Evolutionary conservation across 2,888 invertebrate genomes (phyloP), one percentile per base, ranked within the genome.

Genomic region (Phaonia tiefii): DNA sequence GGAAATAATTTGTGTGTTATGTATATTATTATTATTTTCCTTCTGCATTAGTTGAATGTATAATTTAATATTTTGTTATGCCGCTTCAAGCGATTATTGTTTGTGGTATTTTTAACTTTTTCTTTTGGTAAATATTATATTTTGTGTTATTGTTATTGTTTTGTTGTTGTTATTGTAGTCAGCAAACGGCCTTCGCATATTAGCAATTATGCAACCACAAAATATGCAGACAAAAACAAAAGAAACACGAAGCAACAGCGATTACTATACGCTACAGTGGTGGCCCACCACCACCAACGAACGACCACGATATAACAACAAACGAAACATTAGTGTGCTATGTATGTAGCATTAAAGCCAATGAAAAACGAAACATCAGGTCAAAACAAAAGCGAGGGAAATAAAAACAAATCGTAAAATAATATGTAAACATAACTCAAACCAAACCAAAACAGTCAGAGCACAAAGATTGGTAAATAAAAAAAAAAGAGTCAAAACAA

Each of bases 131-230:
- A 31, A 31, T 31, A 26, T 22, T 22, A 13, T 74, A 31, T 37
- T 56, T 42, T 37, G 22, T 20, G n/a, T 20, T 42, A 37, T 70
- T 65, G n/a, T 22, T 65, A 31, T 65, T 65, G 51, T 51, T 75
- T 15, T 25, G 20, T 37, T 76, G n/a, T 58, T 75, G 79, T 72
- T 71, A 66, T 72, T 75, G 31, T 51, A 75, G n/a, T n/a, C n/a
- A n/a, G 37, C 31, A 75, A n/a, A 67, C 71, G 67, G 66, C 75
- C 66, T 75, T 75, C 75, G 75, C 60, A 56, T 63, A 37, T 72
- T 56, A 74, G 42, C 65, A 49, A 60, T 67, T 71, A 75, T 67
- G 75, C 63, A 78, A 73, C 42, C 31, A 51, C 49, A 44, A 72
- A 63, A 72, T 63, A 63, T 63, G 60, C 37, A 56, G 54, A 73